Conservation (phyloP, 2,113 vertebrate species). For the Lynx canadensis region DNA sequence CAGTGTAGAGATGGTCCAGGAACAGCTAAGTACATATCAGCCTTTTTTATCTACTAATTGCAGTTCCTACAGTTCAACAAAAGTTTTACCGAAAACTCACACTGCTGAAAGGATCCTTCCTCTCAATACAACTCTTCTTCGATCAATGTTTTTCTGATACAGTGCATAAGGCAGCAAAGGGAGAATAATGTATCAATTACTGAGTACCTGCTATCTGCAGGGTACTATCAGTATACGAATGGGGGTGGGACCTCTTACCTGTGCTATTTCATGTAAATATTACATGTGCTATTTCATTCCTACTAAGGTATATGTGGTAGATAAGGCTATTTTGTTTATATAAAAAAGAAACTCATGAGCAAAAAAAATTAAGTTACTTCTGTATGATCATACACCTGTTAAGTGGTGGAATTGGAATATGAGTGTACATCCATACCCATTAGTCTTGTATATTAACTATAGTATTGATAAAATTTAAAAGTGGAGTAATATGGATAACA, state of each 20-base stretch:
- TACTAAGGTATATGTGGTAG: background rate
- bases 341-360: background rate
- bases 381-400: background rate
- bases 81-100: background rate
- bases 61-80: background rate
- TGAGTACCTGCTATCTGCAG: background rate
- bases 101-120: background rate
- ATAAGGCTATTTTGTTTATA: background rate
- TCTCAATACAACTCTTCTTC: background rate
- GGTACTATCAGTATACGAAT: background rate
- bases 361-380: background rate
- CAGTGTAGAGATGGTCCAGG: background rate
- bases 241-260: accelerated
- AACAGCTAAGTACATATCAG: background rate
- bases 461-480: background rate
- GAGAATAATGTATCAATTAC: background rate
- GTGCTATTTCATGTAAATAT: background rate
- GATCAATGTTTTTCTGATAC: background rate
- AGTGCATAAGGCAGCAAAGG: background rate
- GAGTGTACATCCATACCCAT: accelerated
- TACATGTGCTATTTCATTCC: background rate
- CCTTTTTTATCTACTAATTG: background rate
- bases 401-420: background rate
- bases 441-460: background rate
- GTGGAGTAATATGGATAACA: background rate